Percentiles rank a stretch among this genome's conserved stretches.
Conservation (phyloP, 2,797 vertebrate genomes). For the Tokudaia tokunoshimensis region DNA sequence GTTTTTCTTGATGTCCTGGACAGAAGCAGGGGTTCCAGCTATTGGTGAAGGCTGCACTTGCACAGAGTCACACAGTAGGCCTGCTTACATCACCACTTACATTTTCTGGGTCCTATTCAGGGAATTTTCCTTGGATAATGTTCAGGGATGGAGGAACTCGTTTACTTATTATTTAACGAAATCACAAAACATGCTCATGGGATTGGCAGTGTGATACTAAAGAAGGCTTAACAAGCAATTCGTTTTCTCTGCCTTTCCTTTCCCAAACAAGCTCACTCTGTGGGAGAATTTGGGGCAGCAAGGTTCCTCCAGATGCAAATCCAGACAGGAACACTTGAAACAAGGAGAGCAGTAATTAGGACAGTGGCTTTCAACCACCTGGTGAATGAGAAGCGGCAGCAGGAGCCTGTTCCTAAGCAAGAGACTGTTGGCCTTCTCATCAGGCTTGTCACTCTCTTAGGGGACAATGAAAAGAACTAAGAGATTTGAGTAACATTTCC, state of each 20-base stretch:
- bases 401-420: background rate
- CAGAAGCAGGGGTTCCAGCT: background rate
- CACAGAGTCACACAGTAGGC: background rate
- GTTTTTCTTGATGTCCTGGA: background rate
- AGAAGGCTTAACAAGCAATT: conserved; percentile 27
- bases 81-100: background rate
- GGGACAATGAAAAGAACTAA: conserved; percentile 25
- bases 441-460: background rate
- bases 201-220: background rate
- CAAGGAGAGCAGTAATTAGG: background rate
- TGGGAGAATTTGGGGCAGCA: background rate
- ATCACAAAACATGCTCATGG: conserved; percentile 3
- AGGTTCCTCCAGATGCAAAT: conserved; percentile 50
- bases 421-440: background rate
- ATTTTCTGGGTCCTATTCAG: conserved; percentile 14
- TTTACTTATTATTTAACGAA: conserved; percentile 62
- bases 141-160: conserved; percentile 59
- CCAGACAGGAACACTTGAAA: conserved; percentile 1
- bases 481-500: conserved; percentile 30
- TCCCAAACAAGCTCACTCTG: background rate
- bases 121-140: background rate
- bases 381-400: conserved; percentile 56
- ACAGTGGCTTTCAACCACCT: conserved; percentile 41
- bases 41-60: background rate
- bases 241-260: background rate